Conservation (phyloP, 2,113 vertebrate species). For the Rhabdornis inornatus region DNA sequence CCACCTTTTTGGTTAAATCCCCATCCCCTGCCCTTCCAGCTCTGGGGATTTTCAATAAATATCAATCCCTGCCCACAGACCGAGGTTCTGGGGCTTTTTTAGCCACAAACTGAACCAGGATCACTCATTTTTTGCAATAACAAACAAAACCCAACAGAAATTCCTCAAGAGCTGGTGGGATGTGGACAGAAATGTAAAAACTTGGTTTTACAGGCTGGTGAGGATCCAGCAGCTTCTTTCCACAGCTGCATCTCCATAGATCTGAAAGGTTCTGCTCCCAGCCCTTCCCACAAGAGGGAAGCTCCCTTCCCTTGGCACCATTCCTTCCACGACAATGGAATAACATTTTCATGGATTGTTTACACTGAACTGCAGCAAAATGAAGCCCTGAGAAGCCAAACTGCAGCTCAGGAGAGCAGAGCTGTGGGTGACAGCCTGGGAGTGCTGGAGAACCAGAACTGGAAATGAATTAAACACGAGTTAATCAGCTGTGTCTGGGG, state of each 20-base stretch:
- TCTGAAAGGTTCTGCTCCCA: not conserved
- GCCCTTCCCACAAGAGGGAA: not conserved
- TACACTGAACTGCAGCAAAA: not conserved
- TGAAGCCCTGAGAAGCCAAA: not conserved
- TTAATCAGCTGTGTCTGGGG: not conserved
- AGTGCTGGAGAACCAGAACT: not conserved
- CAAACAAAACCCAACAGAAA: not conserved
- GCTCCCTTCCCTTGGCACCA: not conserved
- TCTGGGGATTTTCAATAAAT: not conserved
- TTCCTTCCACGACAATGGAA: not conserved
- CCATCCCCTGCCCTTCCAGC: not conserved
- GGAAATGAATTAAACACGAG: not conserved
- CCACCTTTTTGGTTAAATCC: not conserved
- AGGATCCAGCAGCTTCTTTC: not conserved
- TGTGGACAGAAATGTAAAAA: fast-evolving
- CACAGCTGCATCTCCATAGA: fast-evolving
- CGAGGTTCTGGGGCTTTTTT: not conserved
- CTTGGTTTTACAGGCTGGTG: not conserved
- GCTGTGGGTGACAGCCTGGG: not conserved
- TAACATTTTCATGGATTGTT: fast-evolving
- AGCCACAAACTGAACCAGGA: not conserved
- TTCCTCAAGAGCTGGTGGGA: not conserved
- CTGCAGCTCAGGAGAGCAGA: not conserved
- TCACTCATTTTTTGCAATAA: not conserved
- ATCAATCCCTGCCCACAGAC: not conserved